phyloP scores from a whole-genome alignment of 2,888 invertebrate genomes.

The Sialis lutaria region DNA sequence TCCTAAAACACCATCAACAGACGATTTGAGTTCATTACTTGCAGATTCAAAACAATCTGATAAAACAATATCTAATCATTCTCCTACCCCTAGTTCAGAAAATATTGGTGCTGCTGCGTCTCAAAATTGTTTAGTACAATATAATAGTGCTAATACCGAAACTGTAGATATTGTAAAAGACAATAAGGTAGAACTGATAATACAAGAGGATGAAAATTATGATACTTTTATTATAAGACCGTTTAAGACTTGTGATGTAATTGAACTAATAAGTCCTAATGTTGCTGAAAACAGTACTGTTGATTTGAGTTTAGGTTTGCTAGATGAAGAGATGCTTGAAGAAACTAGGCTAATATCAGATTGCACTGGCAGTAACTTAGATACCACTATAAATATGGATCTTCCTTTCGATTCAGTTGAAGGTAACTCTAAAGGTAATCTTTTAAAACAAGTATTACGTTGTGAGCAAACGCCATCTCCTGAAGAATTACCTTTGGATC shows the following conservation, averaged over 20 bases:
- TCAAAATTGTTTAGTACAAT: constrained; percentile 7
- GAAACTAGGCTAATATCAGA: constrained; percentile 1
- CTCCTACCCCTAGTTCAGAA: constrained; percentile 37
- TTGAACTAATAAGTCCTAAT: constrained; percentile 1
- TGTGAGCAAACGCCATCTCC: constrained; percentile 72
- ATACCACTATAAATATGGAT: constrained; percentile 36
- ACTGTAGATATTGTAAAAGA: constrained; percentile 3
- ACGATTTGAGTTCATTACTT: constrained; percentile 27
- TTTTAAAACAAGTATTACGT: constrained; percentile 18
- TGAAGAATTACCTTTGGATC: constrained; percentile 68
- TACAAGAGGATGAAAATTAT: constrained; percentile 4
- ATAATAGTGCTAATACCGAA: constrained; percentile 2
- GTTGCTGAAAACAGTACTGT: constrained; percentile 16
- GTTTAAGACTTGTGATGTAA: constrained; percentile 3
- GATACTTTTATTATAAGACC: constrained; percentile 8
- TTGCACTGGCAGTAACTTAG: constrained; percentile 38
- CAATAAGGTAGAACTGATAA: not conserved
- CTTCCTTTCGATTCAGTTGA: constrained; percentile 29
- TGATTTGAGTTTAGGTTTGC: constrained; percentile 24
- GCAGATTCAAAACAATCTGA: constrained; percentile 11
- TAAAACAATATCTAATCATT: constrained; percentile 18
- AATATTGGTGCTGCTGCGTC: constrained; percentile 15
- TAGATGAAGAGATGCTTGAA: constrained; percentile 43
- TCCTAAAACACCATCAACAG: constrained; percentile 46
- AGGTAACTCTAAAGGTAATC: constrained; percentile 16